Evolutionary conservation across 1,140 invertebrate species (phyloP).

Genomic region (Tetramorium simillimum): DNA sequence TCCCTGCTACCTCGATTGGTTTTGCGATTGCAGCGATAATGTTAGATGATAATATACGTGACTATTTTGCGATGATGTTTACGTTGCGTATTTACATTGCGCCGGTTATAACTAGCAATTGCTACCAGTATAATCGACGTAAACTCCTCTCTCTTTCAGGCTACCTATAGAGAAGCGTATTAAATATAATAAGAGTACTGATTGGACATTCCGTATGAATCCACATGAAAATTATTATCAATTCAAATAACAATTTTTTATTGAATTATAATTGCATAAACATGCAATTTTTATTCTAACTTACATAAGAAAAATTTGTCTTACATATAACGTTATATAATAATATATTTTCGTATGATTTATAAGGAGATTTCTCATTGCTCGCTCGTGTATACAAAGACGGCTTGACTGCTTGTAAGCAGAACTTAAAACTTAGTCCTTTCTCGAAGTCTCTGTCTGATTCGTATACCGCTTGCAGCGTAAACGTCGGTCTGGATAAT

Average conservation of each 20-base stretch:
- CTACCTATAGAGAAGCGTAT: neutral
- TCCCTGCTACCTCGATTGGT: neutral
- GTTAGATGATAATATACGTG: neutral
- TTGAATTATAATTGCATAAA: neutral
- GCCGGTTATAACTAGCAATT: conserved; percentile 11
- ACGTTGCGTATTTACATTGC: conserved; percentile 31
- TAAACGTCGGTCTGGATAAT: conserved; percentile 60
- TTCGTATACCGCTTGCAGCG: conserved; percentile 52
- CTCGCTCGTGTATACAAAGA: neutral
- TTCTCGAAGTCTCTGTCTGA: neutral
- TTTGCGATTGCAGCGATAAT: conserved; percentile 18
- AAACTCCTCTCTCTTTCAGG: neutral
- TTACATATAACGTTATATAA: neutral
- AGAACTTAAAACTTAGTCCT: conserved; percentile 2
- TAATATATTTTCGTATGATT: neutral
- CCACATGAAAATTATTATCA: neutral
- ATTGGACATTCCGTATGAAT: neutral
- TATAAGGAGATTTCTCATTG: neutral
- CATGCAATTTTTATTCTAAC: neutral
- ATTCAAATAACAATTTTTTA: neutral
- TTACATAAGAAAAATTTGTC: neutral
- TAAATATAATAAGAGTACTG: neutral
- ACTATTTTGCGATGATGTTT: neutral
- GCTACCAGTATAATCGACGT: neutral
- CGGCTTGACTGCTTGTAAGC: conserved; percentile 7